Evolutionary conservation across 2,113 vertebrate genomes (phyloP).

Genomic region (Garra rufa): DNA sequence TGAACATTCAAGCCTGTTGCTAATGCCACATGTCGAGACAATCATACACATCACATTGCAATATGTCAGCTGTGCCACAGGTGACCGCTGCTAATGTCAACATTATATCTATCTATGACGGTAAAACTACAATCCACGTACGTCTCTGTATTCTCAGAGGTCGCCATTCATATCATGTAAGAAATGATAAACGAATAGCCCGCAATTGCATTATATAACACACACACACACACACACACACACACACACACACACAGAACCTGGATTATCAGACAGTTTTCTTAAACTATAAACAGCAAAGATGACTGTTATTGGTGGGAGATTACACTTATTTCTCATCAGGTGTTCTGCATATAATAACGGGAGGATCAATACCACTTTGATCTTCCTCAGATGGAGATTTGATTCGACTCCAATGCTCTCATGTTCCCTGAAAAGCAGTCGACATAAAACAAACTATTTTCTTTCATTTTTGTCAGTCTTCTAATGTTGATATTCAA

Average conservation of each 20-base stretch:
- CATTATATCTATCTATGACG: not conserved
- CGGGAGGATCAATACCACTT: conserved; percentile 37
- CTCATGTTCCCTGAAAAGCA: conserved; percentile 18
- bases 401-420: conserved; percentile 8
- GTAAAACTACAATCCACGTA: not conserved
- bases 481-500: conserved; percentile 20
- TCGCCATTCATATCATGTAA: not conserved
- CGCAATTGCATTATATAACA: not conserved
- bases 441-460: conserved; percentile 32
- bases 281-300: not conserved
- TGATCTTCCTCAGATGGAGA: conserved; percentile 36
- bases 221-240: no score
- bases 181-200: not conserved
- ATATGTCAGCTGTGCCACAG: conserved; percentile 34
- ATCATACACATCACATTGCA: conserved; percentile 38
- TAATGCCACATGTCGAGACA: conserved; percentile 39
- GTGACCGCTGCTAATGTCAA: conserved; percentile 25
- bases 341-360: conserved; percentile 35
- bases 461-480: conserved; percentile 31
- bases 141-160: conserved; percentile 4
- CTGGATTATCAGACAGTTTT: conserved; percentile 2
- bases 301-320: conserved; percentile 8
- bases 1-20: conserved; percentile 39
- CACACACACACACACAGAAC: no score
- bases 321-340: conserved; percentile 34